A percentile compares a stretch with the other conserved stretches of the same genome.
phyloP scores from a whole-genome alignment of 2,113 vertebrate species.

The Galeopterus variegatus region DNA sequence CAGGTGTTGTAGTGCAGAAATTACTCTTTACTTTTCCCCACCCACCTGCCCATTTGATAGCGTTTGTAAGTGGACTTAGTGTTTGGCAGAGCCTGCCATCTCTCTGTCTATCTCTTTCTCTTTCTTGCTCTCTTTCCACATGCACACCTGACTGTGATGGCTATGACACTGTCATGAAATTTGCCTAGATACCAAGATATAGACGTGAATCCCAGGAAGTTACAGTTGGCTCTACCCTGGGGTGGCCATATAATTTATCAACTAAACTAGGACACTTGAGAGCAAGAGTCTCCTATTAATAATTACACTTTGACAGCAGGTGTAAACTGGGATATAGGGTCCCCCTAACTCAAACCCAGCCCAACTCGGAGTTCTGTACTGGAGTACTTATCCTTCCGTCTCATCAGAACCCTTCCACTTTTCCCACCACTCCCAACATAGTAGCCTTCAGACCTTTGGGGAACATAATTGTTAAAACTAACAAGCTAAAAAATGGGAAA shows the following conservation, averaged over 20 bases:
- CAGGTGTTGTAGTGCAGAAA: neutral
- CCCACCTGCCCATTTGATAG: neutral
- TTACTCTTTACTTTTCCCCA: neutral
- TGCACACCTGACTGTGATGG: neutral
- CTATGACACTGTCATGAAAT: neutral
- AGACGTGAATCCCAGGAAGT: neutral
- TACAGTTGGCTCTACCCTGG: neutral
- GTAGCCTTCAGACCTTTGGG: neutral
- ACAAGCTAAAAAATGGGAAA: neutral
- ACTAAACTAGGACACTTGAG: neutral
- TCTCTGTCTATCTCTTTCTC: neutral
- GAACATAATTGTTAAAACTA: neutral
- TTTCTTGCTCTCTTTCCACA: fast-evolving
- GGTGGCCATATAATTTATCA: neutral
- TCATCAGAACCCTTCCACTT: neutral
- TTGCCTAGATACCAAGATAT: neutral
- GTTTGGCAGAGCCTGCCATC: neutral
- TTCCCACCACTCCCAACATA: neutral
- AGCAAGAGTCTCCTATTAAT: neutral
- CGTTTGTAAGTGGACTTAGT: neutral
- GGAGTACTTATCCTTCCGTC: neutral
- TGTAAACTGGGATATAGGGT: neutral
- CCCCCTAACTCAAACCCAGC: neutral
- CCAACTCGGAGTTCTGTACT: neutral
- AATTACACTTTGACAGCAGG: neutral